Base-by-base conservation (phyloP, 2,797 vertebrate species). In the Heterohyrax brucei region DNA sequence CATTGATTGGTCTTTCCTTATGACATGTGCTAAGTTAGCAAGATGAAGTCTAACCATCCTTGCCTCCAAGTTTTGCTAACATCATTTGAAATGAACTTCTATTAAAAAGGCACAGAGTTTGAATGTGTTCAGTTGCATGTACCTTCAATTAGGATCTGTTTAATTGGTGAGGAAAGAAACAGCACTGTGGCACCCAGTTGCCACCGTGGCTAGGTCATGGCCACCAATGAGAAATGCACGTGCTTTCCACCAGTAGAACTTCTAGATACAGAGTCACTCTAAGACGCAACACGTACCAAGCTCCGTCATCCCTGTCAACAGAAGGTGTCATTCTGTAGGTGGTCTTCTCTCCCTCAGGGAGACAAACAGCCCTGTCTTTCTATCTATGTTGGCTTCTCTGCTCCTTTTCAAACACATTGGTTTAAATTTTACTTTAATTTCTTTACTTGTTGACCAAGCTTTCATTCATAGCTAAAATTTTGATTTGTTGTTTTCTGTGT, bases 281-380 rank as follows among this genome's bases (percentile, higher is more conserved):
- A 2, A 39, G 24, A 22, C 10, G 5, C 24, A 59, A 28, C n/a
- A 24, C 0, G 19, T 2, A 33, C 10, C 7, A 19, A n/a, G 26
- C 30, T 81, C 44, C 14, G 24, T 9, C 26, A 39, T 24, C 66
- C 53, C 28, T 10, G 1, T 22, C 26, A 39, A 39, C 3, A 39
- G 72, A 48, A 56, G 14, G 26, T 7, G 26, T 48, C 81, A 30
- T 33, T 53, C 30, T 24, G 48, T 1, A 16, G 10, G 39, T 12
- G 16, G 10, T 59, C 59, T 39, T 19, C 1, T 12, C 48, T 22
- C 7, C 39, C 19, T 56, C 3, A 50, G 0, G 5, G 10, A 53
- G 9, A 93, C 48, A 18, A 78, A 30, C 10, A n/a, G 39, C 77
- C 24, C 59, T 77, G 64, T 70, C 50, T 77, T 21, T 59, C 78